Evolutionary conservation across 37 sponge, comb jelly and placozoan genomes (phyloP).

Genomic region (Crambe crambe): DNA sequence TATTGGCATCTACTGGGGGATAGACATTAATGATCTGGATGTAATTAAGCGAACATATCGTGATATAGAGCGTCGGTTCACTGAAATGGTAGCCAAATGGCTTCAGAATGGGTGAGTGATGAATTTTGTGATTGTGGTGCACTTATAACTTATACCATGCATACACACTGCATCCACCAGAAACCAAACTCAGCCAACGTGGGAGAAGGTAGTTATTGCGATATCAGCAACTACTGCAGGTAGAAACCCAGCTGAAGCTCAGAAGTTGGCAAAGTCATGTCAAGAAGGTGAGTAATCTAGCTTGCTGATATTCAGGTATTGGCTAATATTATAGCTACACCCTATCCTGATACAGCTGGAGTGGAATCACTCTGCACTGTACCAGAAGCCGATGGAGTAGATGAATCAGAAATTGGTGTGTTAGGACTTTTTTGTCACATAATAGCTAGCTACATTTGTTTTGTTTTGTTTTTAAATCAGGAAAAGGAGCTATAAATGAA

Average conservation of each 20-base stretch:
- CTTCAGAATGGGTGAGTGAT: constrained; percentile 3
- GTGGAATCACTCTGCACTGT: not conserved
- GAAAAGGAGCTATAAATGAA: not conserved
- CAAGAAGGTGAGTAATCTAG: too few species aligned
- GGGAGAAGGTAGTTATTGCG: constrained; percentile 16
- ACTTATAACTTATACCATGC: too few species aligned
- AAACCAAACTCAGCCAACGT: not conserved
- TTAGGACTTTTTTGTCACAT: not conserved
- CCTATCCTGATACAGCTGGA: not conserved
- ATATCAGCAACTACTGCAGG: constrained; percentile 11
- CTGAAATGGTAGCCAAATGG: constrained; percentile 21
- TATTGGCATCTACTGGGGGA: constrained; percentile 11
- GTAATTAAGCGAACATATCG: not conserved
- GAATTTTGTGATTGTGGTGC: too few species aligned
- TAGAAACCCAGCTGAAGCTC: constrained; percentile 17
- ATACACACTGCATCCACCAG: too few species aligned
- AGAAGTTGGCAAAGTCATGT: constrained; percentile 1
- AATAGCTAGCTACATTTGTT: too few species aligned
- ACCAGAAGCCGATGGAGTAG: constrained; percentile 1
- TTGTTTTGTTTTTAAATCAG: too few species aligned
- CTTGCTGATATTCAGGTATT: too few species aligned
- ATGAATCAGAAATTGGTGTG: not conserved
- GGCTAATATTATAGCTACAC: too few species aligned
- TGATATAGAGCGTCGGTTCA: constrained; percentile 10
- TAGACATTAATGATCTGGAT: not conserved